These are phyloP conservation scores for Panthera uncia DNA, from an alignment of 2,113 vertebrate genomes.

Conservation along the genomic window DNA sequence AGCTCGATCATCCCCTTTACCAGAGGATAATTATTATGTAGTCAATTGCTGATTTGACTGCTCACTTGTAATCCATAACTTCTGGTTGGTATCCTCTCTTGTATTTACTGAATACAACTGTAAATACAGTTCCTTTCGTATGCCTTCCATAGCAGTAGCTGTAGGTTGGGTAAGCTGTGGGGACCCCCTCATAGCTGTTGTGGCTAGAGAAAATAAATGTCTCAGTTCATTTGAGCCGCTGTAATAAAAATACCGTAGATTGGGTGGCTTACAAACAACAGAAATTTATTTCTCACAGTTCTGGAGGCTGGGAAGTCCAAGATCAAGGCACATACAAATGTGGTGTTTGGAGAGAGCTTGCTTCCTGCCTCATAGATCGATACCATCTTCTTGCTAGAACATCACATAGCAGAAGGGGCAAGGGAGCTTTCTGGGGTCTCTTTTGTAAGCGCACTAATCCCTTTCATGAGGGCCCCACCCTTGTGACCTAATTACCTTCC, in stretches of 20 bases:
- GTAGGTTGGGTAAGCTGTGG: neutral
- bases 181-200: neutral
- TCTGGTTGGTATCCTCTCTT: neutral
- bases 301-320: neutral
- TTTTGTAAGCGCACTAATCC: neutral
- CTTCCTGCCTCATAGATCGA: neutral
- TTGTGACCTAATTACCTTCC: neutral
- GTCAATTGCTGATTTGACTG: neutral
- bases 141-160: neutral
- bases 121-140: too few relatives aligned
- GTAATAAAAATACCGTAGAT: neutral
- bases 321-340: neutral
- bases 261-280: neutral
- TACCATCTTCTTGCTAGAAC: neutral
- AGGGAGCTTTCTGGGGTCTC: neutral
- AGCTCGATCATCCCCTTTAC: neutral
- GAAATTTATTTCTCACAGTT: neutral
- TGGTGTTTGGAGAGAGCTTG: neutral
- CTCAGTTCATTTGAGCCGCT: neutral
- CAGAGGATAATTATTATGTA: neutral
- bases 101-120: neutral
- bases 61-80: neutral
- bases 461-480: neutral
- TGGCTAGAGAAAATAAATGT: neutral
- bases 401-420: neutral